Conservation (phyloP, 2,888 invertebrate species). For the Drosophila diplacantha region DNA sequence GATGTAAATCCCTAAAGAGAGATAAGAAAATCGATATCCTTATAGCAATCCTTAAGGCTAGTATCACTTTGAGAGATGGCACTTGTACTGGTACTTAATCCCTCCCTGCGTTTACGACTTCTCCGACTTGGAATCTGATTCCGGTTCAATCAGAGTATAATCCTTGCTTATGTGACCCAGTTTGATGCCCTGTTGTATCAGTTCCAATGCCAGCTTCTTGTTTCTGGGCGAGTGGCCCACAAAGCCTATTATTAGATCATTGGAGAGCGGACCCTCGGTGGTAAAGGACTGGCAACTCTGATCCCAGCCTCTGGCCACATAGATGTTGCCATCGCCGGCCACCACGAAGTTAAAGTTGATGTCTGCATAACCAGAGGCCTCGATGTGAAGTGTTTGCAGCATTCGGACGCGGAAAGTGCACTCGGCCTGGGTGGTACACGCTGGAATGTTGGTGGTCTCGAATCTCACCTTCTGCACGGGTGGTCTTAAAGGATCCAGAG, state of each 20-base stretch:
- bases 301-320: constrained; percentile 86
- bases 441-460: constrained; percentile 33
- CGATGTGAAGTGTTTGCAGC: constrained; percentile 84
- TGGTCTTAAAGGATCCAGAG: constrained; percentile 21
- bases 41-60: constrained; percentile 3
- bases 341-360: constrained; percentile 88
- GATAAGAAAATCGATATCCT: not conserved
- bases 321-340: constrained; percentile 86
- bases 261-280: constrained; percentile 78
- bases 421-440: constrained; percentile 62
- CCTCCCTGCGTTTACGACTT: constrained; percentile 11
- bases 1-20: not conserved
- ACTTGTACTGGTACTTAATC: constrained; percentile 1
- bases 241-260: constrained; percentile 81
- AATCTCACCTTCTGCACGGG: constrained; percentile 49
- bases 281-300: constrained; percentile 79
- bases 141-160: constrained; percentile 81
- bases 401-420: constrained; percentile 80
- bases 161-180: constrained; percentile 80
- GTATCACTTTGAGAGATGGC: constrained; percentile 29
- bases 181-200: constrained; percentile 82
- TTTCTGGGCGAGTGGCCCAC: constrained; percentile 80
- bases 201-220: constrained; percentile 80
- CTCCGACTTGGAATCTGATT: constrained; percentile 78
- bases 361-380: constrained; percentile 81